phyloP scores from a whole-genome alignment of 1,140 invertebrate genomes.

The Danaus melanippus region DNA sequence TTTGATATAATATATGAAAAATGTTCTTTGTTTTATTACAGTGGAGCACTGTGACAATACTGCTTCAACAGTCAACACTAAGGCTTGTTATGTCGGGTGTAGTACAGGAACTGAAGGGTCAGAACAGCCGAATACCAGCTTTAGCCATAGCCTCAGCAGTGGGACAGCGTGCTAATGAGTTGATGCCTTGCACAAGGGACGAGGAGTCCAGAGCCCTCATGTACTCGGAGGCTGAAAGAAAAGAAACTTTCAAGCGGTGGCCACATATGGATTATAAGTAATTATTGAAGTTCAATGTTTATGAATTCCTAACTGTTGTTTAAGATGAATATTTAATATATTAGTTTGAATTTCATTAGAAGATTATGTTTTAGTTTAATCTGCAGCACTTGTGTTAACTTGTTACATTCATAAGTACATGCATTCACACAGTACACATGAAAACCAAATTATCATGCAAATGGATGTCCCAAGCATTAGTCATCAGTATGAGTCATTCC shows the following conservation, averaged over 20 bases:
- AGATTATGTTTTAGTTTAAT: no score
- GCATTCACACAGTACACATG: no score
- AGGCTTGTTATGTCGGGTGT: constrained; percentile 84
- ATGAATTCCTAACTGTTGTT: neutral
- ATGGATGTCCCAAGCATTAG: no score
- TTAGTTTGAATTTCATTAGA: neutral
- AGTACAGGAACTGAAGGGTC: constrained; percentile 85
- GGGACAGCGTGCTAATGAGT: constrained; percentile 86
- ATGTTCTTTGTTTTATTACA: constrained; percentile 64
- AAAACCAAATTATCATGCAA: no score
- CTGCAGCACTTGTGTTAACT: no score
- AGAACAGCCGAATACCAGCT: constrained; percentile 87
- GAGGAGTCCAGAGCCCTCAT: constrained; percentile 81
- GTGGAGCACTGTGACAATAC: constrained; percentile 92
- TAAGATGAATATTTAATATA: neutral
- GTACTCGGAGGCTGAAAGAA: constrained; percentile 91
- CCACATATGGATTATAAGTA: constrained; percentile 98
- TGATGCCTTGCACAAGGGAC: constrained; percentile 73
- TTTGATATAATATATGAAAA: constrained; percentile 7
- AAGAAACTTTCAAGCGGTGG: constrained; percentile 93
- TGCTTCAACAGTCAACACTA: constrained; percentile 83
- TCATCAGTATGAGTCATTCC: no score
- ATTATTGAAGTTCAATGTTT: constrained; percentile 37
- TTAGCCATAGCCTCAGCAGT: constrained; percentile 91
- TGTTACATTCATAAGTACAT: no score